Percentiles rank a stretch among this genome's conserved stretches.
Conservation (phyloP, 2,113 vertebrate species). For the Anthoscopus minutus region DNA sequence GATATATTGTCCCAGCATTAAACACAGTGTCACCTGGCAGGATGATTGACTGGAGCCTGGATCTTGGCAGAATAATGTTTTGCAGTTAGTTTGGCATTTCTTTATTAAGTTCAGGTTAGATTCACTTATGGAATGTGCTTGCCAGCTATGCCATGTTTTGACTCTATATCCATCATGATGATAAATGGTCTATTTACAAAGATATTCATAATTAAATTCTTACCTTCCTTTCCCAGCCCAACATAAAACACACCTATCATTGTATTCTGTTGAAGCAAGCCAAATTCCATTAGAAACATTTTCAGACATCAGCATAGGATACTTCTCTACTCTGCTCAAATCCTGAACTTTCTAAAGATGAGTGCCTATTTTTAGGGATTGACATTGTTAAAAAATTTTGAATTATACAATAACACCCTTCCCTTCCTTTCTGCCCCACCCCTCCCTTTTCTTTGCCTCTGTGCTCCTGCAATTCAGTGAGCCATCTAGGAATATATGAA, state of each 20-base stretch:
- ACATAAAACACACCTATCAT: slow-evolving; percentile 35
- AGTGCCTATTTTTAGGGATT: not conserved
- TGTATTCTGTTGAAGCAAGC: not conserved
- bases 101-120: slow-evolving; percentile 63
- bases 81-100: slow-evolving; percentile 43
- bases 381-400: not conserved
- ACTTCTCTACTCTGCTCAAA: not conserved
- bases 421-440: not conserved
- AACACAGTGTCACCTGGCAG: slow-evolving; percentile 40
- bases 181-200: slow-evolving; percentile 52
- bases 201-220: slow-evolving; percentile 52
- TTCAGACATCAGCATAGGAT: not conserved
- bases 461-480: not conserved
- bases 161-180: slow-evolving; percentile 37
- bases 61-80: slow-evolving; percentile 25
- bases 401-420: not conserved
- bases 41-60: slow-evolving; percentile 39
- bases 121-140: slow-evolving; percentile 34
- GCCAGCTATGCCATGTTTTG: slow-evolving; percentile 13
- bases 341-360: not conserved
- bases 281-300: slow-evolving; percentile 7
- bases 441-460: not conserved
- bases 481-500: not conserved
- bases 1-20: slow-evolving; percentile 42
- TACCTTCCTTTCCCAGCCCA: slow-evolving; percentile 14